phyloP scores from a whole-genome alignment of 2,113 vertebrate species.

The Alethe castanea region DNA sequence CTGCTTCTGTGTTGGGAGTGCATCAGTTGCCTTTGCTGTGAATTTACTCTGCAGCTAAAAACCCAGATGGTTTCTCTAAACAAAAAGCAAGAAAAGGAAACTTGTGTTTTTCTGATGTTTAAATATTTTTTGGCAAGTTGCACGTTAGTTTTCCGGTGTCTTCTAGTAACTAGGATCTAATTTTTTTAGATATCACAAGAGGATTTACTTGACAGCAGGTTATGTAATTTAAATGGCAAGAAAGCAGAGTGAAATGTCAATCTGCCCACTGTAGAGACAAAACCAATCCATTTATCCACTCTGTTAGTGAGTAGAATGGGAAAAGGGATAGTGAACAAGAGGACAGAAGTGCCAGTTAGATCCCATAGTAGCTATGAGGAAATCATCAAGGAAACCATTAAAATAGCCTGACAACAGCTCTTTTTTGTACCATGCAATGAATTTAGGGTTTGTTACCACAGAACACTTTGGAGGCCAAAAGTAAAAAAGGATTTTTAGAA shows the following conservation, averaged over 20 bases:
- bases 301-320: background rate
- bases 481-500: background rate
- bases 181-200: background rate
- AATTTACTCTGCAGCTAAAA: background rate
- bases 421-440: background rate
- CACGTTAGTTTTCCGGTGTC: background rate
- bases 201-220: background rate
- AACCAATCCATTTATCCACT: background rate
- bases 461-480: background rate
- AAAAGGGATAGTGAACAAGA: background rate
- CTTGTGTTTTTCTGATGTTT: background rate
- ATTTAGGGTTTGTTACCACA: background rate
- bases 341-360: background rate
- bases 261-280: background rate
- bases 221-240: background rate
- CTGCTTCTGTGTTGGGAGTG: background rate
- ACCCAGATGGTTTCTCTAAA: background rate
- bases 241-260: background rate
- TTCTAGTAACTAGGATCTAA: background rate
- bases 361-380: background rate
- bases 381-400: background rate
- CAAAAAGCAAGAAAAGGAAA: background rate
- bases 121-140: background rate
- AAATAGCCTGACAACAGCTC: background rate
- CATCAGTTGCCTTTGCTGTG: background rate